phyloP scores from a whole-genome alignment of 2,888 invertebrate genomes.

The Morpho deidamia region DNA sequence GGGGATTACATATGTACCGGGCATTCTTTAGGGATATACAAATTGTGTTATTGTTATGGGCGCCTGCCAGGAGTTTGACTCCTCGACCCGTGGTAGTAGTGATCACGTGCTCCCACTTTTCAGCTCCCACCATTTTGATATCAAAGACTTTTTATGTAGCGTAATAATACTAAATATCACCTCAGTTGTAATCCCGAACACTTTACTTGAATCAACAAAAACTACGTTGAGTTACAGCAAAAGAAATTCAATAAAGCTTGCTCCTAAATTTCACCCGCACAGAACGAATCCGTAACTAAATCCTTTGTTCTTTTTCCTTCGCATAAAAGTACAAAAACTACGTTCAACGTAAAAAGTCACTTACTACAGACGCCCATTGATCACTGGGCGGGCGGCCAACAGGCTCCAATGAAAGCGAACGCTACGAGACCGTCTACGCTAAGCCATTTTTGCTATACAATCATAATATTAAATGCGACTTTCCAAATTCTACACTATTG shows the following conservation, averaged over 20 bases:
- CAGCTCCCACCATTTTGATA: too few relatives aligned
- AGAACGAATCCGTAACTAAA: constrained; percentile 18
- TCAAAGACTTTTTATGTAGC: too few relatives aligned
- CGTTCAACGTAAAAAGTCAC: constrained; percentile 58
- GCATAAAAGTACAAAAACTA: constrained; percentile 38
- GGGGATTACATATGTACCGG: too few relatives aligned
- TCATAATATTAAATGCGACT: constrained; percentile 19
- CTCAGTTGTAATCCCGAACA: too few relatives aligned
- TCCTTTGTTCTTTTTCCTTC: constrained; percentile 20
- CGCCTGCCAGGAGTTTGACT: too few relatives aligned
- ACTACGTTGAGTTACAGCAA: too few relatives aligned
- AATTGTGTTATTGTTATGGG: too few relatives aligned
- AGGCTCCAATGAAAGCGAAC: constrained; percentile 66
- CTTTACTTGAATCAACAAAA: too few relatives aligned
- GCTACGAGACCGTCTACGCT: constrained; percentile 36
- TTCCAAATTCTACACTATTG: constrained; percentile 27
- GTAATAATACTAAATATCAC: too few relatives aligned
- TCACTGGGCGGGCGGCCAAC: constrained; percentile 44
- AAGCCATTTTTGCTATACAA: constrained; percentile 19
- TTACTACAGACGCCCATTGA: constrained; percentile 66
- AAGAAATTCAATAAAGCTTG: background rate
- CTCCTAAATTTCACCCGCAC: constrained; percentile 10
- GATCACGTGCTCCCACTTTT: too few relatives aligned
- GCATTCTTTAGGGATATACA: too few relatives aligned
- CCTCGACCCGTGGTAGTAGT: too few relatives aligned